Base-by-base conservation (phyloP, 2,797 vertebrate genomes). In the Odontamblyopus rebecca region DNA sequence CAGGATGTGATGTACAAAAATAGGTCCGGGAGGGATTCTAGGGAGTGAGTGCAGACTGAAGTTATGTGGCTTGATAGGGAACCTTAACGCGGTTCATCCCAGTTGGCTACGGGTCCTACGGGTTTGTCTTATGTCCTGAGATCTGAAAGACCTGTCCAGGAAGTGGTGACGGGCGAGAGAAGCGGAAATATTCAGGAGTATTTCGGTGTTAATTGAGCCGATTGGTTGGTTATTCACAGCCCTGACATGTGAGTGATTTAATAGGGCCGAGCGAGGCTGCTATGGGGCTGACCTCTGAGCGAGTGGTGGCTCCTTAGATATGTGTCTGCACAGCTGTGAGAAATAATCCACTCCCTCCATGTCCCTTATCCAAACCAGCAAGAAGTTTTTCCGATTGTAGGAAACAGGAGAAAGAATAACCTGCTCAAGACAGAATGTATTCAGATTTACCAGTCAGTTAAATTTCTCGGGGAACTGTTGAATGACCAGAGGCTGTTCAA, bases 121-220 rank as follows among this genome's bases (percentile, higher is more conserved):
- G 86, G 73, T 67, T 83, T 86, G 75, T 92, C 88, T 89, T 81
- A 90, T 88, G 85, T 90, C 76, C 80, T 13, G 78, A 86, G 88
- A 89, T 88, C 88, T 86, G 85, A 90, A 85, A 85, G 80, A 83
- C 83, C 84, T 85, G 75, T 69, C 85, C 80, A 13, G 71, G 79
- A 91, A 86, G 91, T 93, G 92, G 83, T 92, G 93, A 93, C 67
- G 87, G 89, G 75, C 66, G 71, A 80, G 88, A 88, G 84, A 91
- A 91, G 89, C 89, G 84, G 89, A 91, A 13, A 73, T 85, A 91
- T 91, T 90, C 86, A 48, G 84, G 85, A 90, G 86, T 85, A 92
- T 91, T 93, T 92, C 83, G 77, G 87, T 82, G 89, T 92, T 93
- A 93, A 94, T 93, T 93, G 91, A 93, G 82, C 89, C 92, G 90